Evolutionary conservation across 23 tunicate genomes (phyloP), one percentile per base, ranked within the genome.

Genomic region (Trididemnum nubilum): DNA sequence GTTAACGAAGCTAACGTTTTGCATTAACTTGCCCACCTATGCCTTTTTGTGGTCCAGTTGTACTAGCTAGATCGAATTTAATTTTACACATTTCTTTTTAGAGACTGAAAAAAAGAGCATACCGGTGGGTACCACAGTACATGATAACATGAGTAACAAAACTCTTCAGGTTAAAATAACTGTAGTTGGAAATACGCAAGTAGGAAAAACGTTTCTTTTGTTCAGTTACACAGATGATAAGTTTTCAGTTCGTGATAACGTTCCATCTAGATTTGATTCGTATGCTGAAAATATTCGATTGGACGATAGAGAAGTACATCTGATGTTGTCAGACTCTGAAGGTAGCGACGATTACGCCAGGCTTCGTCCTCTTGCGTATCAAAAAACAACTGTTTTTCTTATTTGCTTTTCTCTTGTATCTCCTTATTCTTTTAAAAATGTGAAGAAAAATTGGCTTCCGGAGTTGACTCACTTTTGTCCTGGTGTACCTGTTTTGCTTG

Each of bases 101-200:
- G n/a, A n/a, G n/a, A n/a, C n/a, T n/a, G n/a, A n/a, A n/a, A n/a
- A n/a, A n/a, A n/a, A n/a, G n/a, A n/a, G n/a, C n/a, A n/a, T n/a
- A n/a, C n/a, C n/a, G n/a, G n/a, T n/a, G n/a, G n/a, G n/a, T n/a
- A n/a, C n/a, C n/a, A n/a, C n/a, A n/a, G n/a, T n/a, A n/a, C n/a
- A n/a, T n/a, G n/a, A n/a, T n/a, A n/a, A n/a, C n/a, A n/a, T n/a
- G n/a, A n/a, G n/a, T n/a, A n/a, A n/a, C n/a, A n/a, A n/a, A n/a
- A n/a, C n/a, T n/a, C n/a, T n/a, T n/a, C n/a, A n/a, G n/a, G n/a
- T n/a, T n/a, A n/a, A n/a, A n/a, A n/a, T n/a, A n/a, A n/a, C n/a
- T n/a, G n/a, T 75, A 50, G 87, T 83, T 25, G 87, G 87, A 30
- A 81, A 83, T 44, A 81, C 81, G 0, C 81, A 81, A 2, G 87